These are phyloP conservation scores for Platysteira castanea DNA, from an alignment of 2,113 vertebrate species.

Conservation along the genomic window DNA sequence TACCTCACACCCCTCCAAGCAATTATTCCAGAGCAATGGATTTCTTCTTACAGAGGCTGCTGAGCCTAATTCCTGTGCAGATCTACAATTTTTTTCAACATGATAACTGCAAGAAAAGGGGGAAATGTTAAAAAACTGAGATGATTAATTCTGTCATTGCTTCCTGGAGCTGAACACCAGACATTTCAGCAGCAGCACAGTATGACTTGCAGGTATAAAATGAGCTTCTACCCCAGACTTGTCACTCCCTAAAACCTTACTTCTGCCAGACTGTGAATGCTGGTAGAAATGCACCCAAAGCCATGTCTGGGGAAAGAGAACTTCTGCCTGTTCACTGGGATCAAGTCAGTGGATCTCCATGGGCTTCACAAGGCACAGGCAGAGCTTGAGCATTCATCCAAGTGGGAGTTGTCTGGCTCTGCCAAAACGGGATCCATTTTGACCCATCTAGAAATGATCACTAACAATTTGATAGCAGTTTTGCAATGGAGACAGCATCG, in stretches of 20 bases:
- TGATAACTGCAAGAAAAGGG: neutral
- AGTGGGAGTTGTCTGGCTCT: neutral
- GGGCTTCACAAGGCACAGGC: neutral
- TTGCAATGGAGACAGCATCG: neutral
- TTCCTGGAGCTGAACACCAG: neutral
- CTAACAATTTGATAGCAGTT: neutral
- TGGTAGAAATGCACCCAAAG: neutral
- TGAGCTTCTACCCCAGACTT: neutral
- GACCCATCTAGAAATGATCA: neutral
- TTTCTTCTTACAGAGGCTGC: neutral
- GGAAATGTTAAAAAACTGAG: neutral
- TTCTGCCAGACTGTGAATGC: neutral
- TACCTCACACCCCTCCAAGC: neutral
- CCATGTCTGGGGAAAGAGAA: neutral
- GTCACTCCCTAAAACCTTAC: neutral
- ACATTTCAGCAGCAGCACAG: neutral
- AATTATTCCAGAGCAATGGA: neutral
- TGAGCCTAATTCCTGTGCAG: neutral
- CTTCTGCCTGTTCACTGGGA: neutral
- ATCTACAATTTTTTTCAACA: neutral
- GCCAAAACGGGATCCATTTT: neutral
- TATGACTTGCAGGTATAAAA: neutral
- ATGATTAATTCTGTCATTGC: neutral
- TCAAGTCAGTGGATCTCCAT: neutral
- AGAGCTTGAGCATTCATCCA: neutral